Base-by-base conservation (phyloP, 2,113 vertebrate genomes). In the Syngnathoides biaculeatus region DNA sequence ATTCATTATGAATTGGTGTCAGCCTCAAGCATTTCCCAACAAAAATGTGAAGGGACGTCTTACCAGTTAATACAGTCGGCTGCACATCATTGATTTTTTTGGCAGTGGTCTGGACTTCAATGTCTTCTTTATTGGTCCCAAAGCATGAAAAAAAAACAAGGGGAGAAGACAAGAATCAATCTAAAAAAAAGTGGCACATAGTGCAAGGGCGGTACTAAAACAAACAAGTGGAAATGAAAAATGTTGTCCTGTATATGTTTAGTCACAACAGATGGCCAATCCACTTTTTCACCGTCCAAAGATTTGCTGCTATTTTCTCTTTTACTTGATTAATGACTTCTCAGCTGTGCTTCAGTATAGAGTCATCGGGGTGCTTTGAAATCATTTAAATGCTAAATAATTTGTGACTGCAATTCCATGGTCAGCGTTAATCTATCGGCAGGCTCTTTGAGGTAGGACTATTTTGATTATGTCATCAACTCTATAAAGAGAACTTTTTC, bases 361-460 rank as follows among this genome's bases (percentile, higher is more conserved):
- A 11, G 27, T 77, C 62, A 83, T 67, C 30, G 68, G 65, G 72
- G 38, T 17, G 59, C 75, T 75, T 72, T 56, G 45, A 82, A 80
- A 73, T 7, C 3, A 68, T 79, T 84, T 72, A 83, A 80, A 81
- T 72, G 78, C 66, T 72, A 70, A 79, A 82, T 79, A 57, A 79
- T 64, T 68, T 55, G 72, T 0, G 59, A 59, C 58, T 38, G 72
- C 62, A 69, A 84, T 81, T 82, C 83, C 65, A 75, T 50, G 74
- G 74, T 69, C 69, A 72, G 71, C 68, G 43, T 64, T 72, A 79
- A 79, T 74, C 70, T 42, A 80, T 79, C 69, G 71, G 15, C 69
- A 75, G 74, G 73, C 72, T 84, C 71, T 73, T 68, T 13, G 38
- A 73, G 79, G 63, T 59, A 42, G 30, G 55, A 55, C 66, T 64